Conservation (phyloP, 1,140 invertebrate species). For the Ectropis grisescens region DNA sequence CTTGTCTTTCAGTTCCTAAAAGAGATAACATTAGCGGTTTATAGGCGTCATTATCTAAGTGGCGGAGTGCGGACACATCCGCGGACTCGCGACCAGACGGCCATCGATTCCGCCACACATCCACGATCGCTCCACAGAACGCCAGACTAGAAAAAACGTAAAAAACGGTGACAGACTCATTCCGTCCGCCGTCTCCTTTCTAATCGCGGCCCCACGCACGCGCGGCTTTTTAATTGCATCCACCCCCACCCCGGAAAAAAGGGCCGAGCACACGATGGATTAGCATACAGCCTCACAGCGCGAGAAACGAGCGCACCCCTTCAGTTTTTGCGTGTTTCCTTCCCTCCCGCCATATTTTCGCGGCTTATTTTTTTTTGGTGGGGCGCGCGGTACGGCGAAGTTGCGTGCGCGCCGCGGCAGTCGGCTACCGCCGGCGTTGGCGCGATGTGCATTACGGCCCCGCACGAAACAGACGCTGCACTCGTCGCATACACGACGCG, state of each 20-base stretch:
- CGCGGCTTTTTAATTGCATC: conserved; percentile 66
- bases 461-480: conserved; percentile 20
- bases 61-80: no score
- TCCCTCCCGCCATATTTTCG: conserved; percentile 51
- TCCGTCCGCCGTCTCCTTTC: conserved; percentile 53
- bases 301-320: conserved; percentile 48
- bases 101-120: conserved; percentile 43
- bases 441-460: conserved; percentile 44
- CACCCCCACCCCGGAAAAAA: conserved; percentile 55
- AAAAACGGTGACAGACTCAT: conserved; percentile 58
- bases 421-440: conserved; percentile 52
- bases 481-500: conserved; percentile 13
- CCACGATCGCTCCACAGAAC: conserved; percentile 15
- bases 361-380: conserved; percentile 20
- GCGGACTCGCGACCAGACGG: conserved; percentile 14
- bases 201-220: conserved; percentile 65
- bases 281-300: conserved; percentile 59
- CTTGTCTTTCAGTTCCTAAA: no score
- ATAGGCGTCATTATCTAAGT: no score
- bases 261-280: conserved; percentile 54
- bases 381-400: conserved; percentile 12
- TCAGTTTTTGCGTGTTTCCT: conserved; percentile 49
- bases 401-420: conserved; percentile 59
- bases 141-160: conserved; percentile 63
- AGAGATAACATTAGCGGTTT: no score